Percentiles rank a stretch among this genome's conserved stretches.
These are phyloP conservation scores for Ips typographus DNA, from an alignment of 1,140 invertebrate species.

Conservation along the genomic window DNA sequence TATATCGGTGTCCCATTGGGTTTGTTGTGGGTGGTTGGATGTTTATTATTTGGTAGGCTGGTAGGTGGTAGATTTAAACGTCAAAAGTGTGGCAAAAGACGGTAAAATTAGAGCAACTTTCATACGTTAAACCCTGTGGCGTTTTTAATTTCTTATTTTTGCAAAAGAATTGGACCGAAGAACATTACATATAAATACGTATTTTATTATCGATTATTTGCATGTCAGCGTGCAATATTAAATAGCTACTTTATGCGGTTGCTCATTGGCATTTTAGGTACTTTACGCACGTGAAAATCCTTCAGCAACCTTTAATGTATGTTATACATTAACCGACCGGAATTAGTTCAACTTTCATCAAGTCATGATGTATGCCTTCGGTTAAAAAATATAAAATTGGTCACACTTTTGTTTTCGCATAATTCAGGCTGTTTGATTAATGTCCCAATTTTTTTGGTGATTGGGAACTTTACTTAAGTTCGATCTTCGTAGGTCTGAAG, in stretches of 20 bases:
- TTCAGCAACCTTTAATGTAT: background rate
- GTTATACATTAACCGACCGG: constrained; percentile 8
- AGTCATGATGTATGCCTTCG: background rate
- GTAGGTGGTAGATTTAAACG: constrained; percentile 13
- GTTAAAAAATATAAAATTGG: no score
- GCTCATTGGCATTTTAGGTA: background rate
- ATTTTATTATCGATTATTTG: constrained; percentile 35
- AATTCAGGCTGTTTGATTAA: no score
- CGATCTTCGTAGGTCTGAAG: background rate
- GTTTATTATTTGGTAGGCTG: constrained; percentile 7
- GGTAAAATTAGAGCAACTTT: background rate
- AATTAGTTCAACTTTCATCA: constrained; percentile 10
- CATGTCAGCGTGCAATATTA: constrained; percentile 38
- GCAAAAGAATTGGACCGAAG: background rate
- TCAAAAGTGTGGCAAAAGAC: constrained; percentile 9
- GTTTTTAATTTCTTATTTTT: background rate
- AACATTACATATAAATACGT: constrained; percentile 28
- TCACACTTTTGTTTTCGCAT: no score
- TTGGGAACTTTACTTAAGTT: no score
- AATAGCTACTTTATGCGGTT: constrained; percentile 32
- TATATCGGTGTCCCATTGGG: constrained; percentile 18
- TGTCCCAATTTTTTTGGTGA: no score
- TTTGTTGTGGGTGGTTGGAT: constrained; percentile 9
- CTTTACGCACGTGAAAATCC: background rate
- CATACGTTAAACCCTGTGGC: background rate